Conservation (phyloP, 2,797 vertebrate genomes). For the Pagetopsis macropterus region DNA sequence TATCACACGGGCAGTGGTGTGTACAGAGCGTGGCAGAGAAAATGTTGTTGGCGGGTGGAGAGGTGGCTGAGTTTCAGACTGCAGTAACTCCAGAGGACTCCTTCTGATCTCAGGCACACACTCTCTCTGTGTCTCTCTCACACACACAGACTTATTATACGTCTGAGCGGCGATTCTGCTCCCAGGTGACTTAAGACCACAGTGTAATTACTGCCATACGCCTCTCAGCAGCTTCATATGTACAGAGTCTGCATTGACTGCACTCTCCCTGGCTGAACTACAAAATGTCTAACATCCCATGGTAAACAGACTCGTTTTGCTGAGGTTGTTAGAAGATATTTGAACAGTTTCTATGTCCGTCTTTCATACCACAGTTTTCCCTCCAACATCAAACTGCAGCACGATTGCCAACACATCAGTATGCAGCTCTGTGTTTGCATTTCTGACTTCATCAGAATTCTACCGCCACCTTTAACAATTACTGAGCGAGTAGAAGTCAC, state of each 20-base stretch:
- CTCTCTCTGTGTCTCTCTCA: conserved; percentile 7
- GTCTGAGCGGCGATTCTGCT: conserved; percentile 32
- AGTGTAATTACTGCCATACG: conserved; percentile 47
- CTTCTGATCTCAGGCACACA: conserved; percentile 31
- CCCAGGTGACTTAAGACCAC: conserved; percentile 37
- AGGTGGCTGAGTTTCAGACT: conserved; percentile 45
- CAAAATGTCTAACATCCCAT: conserved; percentile 6
- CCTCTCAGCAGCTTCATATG: conserved; percentile 47
- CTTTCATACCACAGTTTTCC: neutral
- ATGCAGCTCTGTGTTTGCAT: conserved; percentile 24
- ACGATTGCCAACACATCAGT: conserved; percentile 25
- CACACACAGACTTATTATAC: conserved; percentile 27
- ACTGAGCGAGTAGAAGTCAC: conserved; percentile 19
- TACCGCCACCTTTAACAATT: conserved; percentile 26
- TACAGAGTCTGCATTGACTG: conserved; percentile 13
- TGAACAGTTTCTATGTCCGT: conserved; percentile 4
- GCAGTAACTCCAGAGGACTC: conserved; percentile 40
- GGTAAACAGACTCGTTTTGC: conserved; percentile 2
- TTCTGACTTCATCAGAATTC: conserved; percentile 34
- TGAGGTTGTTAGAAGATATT: conserved; percentile 21
- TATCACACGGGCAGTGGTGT: conserved; percentile 35
- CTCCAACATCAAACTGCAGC: conserved; percentile 9
- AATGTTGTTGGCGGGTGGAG: conserved; percentile 34
- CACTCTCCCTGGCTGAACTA: conserved; percentile 18
- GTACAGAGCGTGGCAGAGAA: conserved; percentile 35